Evolutionary conservation across 1,140 invertebrate genomes (phyloP).

Genomic region (Lordiphosa mommai): DNA sequence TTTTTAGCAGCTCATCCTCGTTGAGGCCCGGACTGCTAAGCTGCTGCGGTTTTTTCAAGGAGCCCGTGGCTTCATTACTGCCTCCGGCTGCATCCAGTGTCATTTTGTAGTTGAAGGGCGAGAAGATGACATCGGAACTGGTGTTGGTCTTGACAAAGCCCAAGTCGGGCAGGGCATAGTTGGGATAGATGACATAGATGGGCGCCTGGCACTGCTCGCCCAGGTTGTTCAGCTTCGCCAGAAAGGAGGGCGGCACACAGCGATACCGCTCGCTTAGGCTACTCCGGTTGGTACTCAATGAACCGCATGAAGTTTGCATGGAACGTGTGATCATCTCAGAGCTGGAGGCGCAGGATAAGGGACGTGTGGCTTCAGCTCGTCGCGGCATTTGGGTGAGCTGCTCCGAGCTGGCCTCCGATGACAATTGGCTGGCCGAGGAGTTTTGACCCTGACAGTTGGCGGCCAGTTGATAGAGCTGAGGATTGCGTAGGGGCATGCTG

Average conservation of each 20-base stretch:
- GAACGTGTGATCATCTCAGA: conserved; percentile 85
- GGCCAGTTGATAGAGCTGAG: conserved; percentile 65
- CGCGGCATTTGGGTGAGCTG: conserved; percentile 68
- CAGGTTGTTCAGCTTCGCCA: conserved; percentile 83
- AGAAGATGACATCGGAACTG: conserved; percentile 84
- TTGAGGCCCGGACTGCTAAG: conserved; percentile 87
- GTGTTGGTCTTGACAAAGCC: conserved; percentile 86
- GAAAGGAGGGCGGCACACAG: conserved; percentile 84
- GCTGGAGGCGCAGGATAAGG: conserved; percentile 64
- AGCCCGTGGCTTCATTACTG: conserved; percentile 29
- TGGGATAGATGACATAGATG: conserved; percentile 94
- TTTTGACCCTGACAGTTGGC: conserved; percentile 50
- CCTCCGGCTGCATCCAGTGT: conserved; percentile 54
- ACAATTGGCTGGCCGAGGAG: conserved; percentile 53
- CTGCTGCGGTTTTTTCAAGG: conserved; percentile 51
- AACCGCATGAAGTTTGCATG: conserved; percentile 85
- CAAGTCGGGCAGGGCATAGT: conserved; percentile 93
- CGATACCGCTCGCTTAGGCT: conserved; percentile 80
- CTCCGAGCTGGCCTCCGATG: conserved; percentile 76
- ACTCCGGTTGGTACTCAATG: conserved; percentile 66
- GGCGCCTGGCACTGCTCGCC: conserved; percentile 85
- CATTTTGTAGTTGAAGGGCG: conserved; percentile 78
- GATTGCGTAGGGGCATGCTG: conserved; percentile 72
- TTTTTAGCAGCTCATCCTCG: conserved; percentile 89
- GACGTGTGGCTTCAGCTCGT: conserved; percentile 36